A percentile compares a stretch with the other conserved stretches of the same genome.
Evolutionary conservation across 2,797 vertebrate species (phyloP).

Genomic region (Periophthalmus magnuspinnatus): DNA sequence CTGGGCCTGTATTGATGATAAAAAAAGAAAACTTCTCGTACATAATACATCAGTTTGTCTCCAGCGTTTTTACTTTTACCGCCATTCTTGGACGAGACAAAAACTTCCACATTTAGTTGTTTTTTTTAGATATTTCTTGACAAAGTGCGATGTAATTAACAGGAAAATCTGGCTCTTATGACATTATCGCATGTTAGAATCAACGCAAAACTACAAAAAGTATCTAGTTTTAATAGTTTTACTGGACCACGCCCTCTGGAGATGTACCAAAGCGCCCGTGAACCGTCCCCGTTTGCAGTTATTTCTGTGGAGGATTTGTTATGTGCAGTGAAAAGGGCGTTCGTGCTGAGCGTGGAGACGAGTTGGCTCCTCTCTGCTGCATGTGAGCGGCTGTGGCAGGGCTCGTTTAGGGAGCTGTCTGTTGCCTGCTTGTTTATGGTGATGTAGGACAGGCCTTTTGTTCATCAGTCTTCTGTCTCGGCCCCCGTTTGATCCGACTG

Average conservation of each 20-base stretch:
- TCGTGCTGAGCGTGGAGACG: constrained; percentile 46
- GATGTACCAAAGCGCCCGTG: constrained; percentile 16
- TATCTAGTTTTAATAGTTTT: no score
- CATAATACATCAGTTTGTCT: no score
- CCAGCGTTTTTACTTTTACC: no score
- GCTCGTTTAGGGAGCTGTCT: constrained; percentile 64
- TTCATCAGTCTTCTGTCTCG: constrained; percentile 43
- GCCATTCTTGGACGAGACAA: no score
- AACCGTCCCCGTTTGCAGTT: not conserved
- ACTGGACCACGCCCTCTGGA: not conserved
- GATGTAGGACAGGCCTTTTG: constrained; percentile 49
- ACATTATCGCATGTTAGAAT: no score
- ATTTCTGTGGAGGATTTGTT: constrained; percentile 13
- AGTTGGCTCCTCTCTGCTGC: constrained; percentile 33
- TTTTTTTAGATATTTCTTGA: no score
- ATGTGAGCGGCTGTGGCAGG: constrained; percentile 30
- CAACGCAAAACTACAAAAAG: no score
- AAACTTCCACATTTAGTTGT: no score
- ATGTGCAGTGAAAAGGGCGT: constrained; percentile 33
- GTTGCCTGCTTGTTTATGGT: constrained; percentile 48
- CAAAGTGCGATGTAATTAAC: no score
- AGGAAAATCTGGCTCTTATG: no score
- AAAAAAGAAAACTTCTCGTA: no score
- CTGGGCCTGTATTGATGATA: no score
- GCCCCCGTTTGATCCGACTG: constrained; percentile 63